A percentile compares a stretch with the other conserved stretches of the same genome.
Evolutionary conservation across 2,113 vertebrate genomes (phyloP).

Genomic region (Proteles cristata): DNA sequence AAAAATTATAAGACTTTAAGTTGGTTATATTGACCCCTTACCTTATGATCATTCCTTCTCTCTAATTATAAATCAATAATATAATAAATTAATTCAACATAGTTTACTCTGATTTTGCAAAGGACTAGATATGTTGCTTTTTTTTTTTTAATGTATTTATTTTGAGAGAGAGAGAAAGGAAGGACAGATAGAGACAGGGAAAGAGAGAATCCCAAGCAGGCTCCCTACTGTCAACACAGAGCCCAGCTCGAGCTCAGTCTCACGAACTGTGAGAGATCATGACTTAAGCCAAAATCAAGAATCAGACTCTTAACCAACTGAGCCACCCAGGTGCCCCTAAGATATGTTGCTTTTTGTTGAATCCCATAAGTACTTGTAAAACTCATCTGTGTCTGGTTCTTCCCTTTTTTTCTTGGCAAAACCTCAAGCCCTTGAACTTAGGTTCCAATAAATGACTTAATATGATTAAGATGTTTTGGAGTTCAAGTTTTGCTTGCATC

Average conservation of each 20-base stretch:
- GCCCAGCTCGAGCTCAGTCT: too few relatives aligned
- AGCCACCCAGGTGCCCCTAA: background rate
- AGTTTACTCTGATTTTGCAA: background rate
- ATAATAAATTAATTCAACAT: background rate
- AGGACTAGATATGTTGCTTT: background rate
- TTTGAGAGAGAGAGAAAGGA: too few relatives aligned
- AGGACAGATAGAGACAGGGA: too few relatives aligned
- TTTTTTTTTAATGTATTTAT: background rate
- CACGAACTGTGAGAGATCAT: too few relatives aligned
- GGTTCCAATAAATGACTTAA: background rate
- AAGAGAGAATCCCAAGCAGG: too few relatives aligned
- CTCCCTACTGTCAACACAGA: too few relatives aligned
- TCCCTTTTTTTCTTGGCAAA: background rate
- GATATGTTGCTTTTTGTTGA: background rate
- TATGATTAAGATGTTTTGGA: background rate
- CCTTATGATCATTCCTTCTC: background rate
- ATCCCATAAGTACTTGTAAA: background rate
- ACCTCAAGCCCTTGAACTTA: background rate
- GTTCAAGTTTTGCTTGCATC: background rate
- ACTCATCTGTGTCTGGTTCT: background rate
- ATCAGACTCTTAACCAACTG: too few relatives aligned
- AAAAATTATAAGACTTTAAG: background rate
- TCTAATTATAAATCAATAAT: background rate
- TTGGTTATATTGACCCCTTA: background rate
- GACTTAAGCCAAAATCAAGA: too few relatives aligned